Percentiles rank a stretch among this genome's conserved stretches.
phyloP scores from a whole-genome alignment of 1,140 invertebrate genomes.

The Globodera ellingtonae region DNA sequence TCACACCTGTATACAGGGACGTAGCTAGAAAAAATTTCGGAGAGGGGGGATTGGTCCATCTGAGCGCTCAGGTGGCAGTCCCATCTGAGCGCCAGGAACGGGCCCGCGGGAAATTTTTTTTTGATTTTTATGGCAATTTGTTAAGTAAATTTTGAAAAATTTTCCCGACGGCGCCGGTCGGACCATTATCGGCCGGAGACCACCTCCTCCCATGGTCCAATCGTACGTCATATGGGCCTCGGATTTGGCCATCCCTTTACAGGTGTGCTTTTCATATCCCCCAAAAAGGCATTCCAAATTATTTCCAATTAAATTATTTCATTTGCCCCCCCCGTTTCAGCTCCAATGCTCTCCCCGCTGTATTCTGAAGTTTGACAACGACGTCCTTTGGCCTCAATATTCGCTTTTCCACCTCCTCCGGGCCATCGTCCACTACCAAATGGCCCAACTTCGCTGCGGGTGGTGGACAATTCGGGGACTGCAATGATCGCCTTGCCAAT shows the following conservation, averaged over 20 bases:
- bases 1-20: too few species aligned
- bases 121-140: too few species aligned
- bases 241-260: too few species aligned
- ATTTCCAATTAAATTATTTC: not conserved
- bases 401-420: slow-evolving; percentile 50
- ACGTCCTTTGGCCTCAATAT: slow-evolving; percentile 60
- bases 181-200: too few species aligned
- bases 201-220: not conserved
- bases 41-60: too few species aligned
- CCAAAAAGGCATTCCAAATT: not conserved
- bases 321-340: not conserved
- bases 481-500: not conserved
- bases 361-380: slow-evolving; percentile 20
- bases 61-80: too few species aligned
- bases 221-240: not conserved
- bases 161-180: too few species aligned
- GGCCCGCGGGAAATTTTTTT: too few species aligned
- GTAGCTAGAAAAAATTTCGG: too few species aligned
- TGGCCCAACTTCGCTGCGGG: not conserved
- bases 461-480: not conserved
- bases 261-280: too few species aligned
- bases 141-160: too few species aligned
- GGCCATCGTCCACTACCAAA: slow-evolving; percentile 53
- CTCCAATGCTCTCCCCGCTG: slow-evolving; percentile 1
- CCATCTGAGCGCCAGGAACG: too few species aligned